These are phyloP conservation scores for Charaxes varanes DNA, from an alignment of 1,140 invertebrate species.

Conservation along the genomic window DNA sequence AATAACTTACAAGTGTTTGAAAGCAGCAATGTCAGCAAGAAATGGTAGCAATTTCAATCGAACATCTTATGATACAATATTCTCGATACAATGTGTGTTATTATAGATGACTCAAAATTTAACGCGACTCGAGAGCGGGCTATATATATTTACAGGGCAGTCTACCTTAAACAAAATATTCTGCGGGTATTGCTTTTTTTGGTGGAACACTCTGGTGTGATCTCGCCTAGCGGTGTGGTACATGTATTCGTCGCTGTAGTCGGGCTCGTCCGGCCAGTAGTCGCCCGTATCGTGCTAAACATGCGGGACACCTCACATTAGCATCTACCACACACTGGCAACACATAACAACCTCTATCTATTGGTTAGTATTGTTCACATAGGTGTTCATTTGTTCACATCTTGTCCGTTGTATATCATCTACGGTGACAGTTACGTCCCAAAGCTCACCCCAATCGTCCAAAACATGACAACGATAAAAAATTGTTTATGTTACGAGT, in stretches of 20 bases:
- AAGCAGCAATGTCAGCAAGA: no score
- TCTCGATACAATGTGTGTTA: no score
- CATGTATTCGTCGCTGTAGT: slow-evolving; percentile 68
- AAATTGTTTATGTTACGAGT: no score
- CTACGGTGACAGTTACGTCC: no score
- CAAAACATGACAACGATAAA: no score
- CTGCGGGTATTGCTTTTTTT: slow-evolving; percentile 69
- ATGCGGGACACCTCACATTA: slow-evolving; percentile 12
- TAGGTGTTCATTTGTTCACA: slow-evolving; percentile 6
- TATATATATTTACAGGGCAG: slow-evolving; percentile 6
- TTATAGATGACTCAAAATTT: no score
- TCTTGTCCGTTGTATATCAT: slow-evolving; percentile 7
- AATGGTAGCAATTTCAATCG: no score
- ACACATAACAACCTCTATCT: slow-evolving; percentile 16
- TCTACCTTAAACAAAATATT: slow-evolving; percentile 67
- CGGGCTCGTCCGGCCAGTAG: slow-evolving; percentile 57
- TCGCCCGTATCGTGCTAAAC: slow-evolving; percentile 57
- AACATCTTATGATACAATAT: no score
- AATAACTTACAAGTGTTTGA: no score
- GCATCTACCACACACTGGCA: slow-evolving; percentile 22
- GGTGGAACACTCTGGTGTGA: slow-evolving; percentile 59
- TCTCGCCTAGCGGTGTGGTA: slow-evolving; percentile 67
- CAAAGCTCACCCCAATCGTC: no score
- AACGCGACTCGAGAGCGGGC: neutral
- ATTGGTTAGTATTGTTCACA: slow-evolving; percentile 19